phyloP scores from a whole-genome alignment of 1,140 invertebrate genomes.

The Aporrectodea caliginosa region DNA sequence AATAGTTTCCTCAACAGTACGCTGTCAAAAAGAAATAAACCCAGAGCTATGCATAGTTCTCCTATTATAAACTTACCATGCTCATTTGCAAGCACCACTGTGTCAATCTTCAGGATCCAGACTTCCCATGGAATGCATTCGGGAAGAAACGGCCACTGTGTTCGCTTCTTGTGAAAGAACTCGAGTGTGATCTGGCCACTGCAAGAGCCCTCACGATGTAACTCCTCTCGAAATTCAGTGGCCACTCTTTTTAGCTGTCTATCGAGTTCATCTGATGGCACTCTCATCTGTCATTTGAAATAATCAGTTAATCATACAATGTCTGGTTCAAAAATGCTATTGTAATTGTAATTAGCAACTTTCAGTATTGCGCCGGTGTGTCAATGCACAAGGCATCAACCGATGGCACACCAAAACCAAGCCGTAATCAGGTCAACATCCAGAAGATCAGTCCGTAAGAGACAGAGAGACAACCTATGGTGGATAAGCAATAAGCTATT shows the following conservation, averaged over 20 bases:
- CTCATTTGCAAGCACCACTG: conserved; percentile 78
- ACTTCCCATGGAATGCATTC: conserved; percentile 96
- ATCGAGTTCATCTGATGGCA: conserved; percentile 74
- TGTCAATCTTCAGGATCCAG: conserved; percentile 86
- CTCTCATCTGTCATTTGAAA: conserved; percentile 65
- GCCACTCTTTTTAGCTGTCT: conserved; percentile 74
- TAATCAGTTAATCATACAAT: conserved; percentile 17
- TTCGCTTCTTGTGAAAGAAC: conserved; percentile 88
- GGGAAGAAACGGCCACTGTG: conserved; percentile 78
- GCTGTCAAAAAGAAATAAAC: too few relatives aligned
- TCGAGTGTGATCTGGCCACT: conserved; percentile 80
- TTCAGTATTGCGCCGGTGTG: neutral
- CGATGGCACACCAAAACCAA: too few relatives aligned
- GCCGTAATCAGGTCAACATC: too few relatives aligned
- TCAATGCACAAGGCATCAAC: too few relatives aligned
- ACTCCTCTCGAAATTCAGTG: conserved; percentile 76
- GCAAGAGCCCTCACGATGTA: conserved; percentile 57
- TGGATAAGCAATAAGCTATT: neutral
- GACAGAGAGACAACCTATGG: too few relatives aligned
- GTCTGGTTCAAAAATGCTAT: conserved; percentile 25
- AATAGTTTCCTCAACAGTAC: too few relatives aligned
- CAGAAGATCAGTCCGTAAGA: too few relatives aligned
- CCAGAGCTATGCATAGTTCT: too few relatives aligned
- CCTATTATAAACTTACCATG: neutral
- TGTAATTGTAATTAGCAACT: conserved; percentile 14